phyloP scores from a whole-genome alignment of 2,888 invertebrate genomes.

The Belgica antarctica region DNA sequence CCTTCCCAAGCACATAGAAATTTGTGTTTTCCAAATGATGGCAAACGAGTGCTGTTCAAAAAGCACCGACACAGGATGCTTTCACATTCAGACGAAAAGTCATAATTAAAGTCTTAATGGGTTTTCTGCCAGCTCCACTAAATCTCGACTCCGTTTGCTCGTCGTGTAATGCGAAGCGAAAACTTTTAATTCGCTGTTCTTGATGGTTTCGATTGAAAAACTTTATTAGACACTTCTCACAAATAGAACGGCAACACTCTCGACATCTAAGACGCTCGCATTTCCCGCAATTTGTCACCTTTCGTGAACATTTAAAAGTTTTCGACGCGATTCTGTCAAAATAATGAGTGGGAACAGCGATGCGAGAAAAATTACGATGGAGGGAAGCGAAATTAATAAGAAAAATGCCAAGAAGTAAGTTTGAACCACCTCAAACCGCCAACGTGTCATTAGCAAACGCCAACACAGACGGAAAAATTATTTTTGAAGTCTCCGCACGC shows the following conservation, averaged over 20 bases:
- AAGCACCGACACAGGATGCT: not conserved
- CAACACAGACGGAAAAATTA: conserved; percentile 3
- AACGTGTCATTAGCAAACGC: conserved; percentile 41
- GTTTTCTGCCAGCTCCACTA: not conserved
- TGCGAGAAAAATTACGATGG: conserved; percentile 24
- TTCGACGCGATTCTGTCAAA: conserved; percentile 33
- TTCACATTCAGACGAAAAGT: conserved; percentile 2
- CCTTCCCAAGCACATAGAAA: not conserved
- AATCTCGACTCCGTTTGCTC: too few species aligned
- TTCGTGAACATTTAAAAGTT: conserved; percentile 24
- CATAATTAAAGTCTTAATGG: conserved; percentile 26
- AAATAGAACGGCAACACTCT: not conserved
- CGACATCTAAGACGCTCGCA: not conserved
- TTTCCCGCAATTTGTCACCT: conserved; percentile 41
- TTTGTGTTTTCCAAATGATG: not conserved
- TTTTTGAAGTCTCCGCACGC: not conserved
- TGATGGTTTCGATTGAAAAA: not conserved
- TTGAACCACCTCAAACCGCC: conserved; percentile 36
- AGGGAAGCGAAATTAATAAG: not conserved
- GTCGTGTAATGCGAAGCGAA: too few species aligned
- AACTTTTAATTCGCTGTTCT: not conserved
- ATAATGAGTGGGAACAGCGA: conserved; percentile 35
- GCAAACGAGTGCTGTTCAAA: too few species aligned
- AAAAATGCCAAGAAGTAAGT: not conserved
- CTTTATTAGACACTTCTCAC: conserved; percentile 6